Evolutionary conservation across 2,113 vertebrate genomes (phyloP).

Genomic region (Xyliphius kryptos): DNA sequence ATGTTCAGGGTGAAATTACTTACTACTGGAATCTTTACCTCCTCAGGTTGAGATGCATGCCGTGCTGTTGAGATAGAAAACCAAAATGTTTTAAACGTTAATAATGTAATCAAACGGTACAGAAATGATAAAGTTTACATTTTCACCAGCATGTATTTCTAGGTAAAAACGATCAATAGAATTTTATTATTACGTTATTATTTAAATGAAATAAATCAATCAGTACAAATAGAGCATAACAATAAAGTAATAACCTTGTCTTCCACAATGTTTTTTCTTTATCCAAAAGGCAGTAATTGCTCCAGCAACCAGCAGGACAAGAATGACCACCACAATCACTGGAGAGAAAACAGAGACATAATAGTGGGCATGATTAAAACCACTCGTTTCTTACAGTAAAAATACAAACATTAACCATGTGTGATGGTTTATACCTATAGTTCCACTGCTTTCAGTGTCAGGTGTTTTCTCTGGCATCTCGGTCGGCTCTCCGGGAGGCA

Average conservation of each 20-base stretch:
- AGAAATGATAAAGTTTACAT: no score
- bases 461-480: neutral
- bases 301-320: rapidly evolving
- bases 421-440: slow-evolving; percentile 5
- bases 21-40: slow-evolving; percentile 67
- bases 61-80: slow-evolving; percentile 43
- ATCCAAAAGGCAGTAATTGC: slow-evolving; percentile 10
- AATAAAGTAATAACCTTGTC: slow-evolving; percentile 15
- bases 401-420: neutral
- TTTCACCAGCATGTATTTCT: no score
- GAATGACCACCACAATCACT: slow-evolving; percentile 4
- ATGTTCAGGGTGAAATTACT: slow-evolving; percentile 35
- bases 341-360: slow-evolving; percentile 5
- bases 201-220: no score
- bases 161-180: no score
- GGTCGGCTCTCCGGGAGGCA: neutral
- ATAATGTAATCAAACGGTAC: no score
- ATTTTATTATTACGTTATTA: no score
- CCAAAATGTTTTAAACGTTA: no score
- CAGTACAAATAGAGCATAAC: no score
- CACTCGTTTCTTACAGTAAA: no score
- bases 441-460: no score
- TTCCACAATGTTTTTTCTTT: slow-evolving; percentile 35
- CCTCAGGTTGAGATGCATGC: slow-evolving; percentile 47
- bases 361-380: no score